Conservation (phyloP, 2,113 vertebrate species). For the Cynopterus brachyotis region DNA sequence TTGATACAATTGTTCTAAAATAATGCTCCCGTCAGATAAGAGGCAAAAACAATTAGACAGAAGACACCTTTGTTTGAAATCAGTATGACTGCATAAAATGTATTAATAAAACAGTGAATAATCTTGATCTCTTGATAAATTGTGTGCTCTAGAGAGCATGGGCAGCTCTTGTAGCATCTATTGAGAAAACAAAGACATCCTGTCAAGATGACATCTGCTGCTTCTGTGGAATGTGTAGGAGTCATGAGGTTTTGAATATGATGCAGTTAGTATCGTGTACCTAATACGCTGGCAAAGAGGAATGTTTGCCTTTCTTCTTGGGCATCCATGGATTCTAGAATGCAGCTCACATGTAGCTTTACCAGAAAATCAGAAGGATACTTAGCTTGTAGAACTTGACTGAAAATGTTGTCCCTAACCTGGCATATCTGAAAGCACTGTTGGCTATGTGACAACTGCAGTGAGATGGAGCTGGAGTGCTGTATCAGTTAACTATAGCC, state of each 20-base stretch:
- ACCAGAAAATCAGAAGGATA: neutral
- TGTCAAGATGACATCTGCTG: constrained; percentile 74
- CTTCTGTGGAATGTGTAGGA: constrained; percentile 52
- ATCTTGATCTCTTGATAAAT: constrained; percentile 76
- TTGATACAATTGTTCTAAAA: constrained; percentile 63
- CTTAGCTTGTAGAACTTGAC: neutral
- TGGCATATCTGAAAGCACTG: neutral
- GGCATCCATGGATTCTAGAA: constrained; percentile 40
- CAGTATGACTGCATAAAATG: constrained; percentile 59
- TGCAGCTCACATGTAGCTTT: neutral
- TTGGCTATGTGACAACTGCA: neutral
- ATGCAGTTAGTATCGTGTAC: constrained; percentile 40
- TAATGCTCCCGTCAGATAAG: constrained; percentile 44
- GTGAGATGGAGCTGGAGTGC: neutral
- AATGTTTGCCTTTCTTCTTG: neutral
- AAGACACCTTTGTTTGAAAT: constrained; percentile 71
- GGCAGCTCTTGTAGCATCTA: constrained; percentile 63
- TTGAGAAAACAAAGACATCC: constrained; percentile 76
- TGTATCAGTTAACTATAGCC: neutral
- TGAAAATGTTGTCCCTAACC: neutral
- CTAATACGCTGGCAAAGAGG: constrained; percentile 54
- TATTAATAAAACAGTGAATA: constrained; percentile 71
- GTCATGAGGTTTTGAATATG: constrained; percentile 64
- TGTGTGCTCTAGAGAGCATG: constrained; percentile 55
- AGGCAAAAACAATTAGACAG: constrained; percentile 70